These are phyloP conservation scores for Galeopsomyia nigrocyanea DNA, from an alignment of 2,888 invertebrate genomes.

Conservation along the genomic window DNA sequence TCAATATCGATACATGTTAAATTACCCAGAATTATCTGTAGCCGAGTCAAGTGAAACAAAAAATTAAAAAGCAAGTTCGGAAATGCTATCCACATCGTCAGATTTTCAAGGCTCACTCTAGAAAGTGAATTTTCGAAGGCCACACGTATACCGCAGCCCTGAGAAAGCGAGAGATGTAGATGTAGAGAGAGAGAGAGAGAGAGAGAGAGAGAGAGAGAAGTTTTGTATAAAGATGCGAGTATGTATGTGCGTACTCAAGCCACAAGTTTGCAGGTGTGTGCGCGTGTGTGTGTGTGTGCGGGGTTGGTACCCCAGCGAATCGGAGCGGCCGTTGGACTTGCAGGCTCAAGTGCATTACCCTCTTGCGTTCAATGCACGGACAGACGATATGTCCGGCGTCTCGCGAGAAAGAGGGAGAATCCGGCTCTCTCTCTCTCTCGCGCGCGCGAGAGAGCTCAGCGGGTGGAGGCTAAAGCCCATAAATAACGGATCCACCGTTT, in stretches of 20 bases:
- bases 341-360: constrained; percentile 50
- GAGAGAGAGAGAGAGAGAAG: no score
- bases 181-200: no score
- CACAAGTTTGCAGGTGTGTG: not conserved
- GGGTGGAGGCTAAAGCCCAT: constrained; percentile 53
- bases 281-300: constrained; percentile 15
- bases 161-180: constrained; percentile 28
- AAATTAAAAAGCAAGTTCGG: no score
- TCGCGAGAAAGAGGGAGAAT: constrained; percentile 50
- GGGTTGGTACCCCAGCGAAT: constrained; percentile 55
- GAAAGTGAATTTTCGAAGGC: constrained; percentile 47
- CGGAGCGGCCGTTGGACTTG: constrained; percentile 30
- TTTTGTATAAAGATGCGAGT: no score
- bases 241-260: no score
- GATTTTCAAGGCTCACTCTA: constrained; percentile 21
- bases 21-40: no score
- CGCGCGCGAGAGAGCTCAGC: constrained; percentile 36
- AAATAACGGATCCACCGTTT: constrained; percentile 58
- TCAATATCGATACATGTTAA: no score
- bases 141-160: constrained; percentile 50
- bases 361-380: constrained; percentile 57
- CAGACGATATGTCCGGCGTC: constrained; percentile 56
- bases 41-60: not conserved
- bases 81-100: no score
- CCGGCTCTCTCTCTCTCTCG: constrained; percentile 44